These are phyloP conservation scores for Myripristis murdjan DNA, from an alignment of 2,797 vertebrate genomes.

Conservation along the genomic window DNA sequence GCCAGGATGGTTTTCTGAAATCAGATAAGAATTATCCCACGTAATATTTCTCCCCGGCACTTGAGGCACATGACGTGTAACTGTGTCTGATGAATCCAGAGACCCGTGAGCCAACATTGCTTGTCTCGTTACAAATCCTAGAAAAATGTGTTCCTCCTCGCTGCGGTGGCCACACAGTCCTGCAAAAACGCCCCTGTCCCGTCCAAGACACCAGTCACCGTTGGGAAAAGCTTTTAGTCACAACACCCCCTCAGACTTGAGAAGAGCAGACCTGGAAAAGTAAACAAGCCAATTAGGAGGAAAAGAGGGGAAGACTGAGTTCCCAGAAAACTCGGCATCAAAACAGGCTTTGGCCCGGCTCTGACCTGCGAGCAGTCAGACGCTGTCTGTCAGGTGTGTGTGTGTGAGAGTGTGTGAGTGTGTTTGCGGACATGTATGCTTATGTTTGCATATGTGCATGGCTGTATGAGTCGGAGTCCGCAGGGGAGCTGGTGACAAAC, in stretches of 20 bases:
- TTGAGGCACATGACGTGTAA: neutral
- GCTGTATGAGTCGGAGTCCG: constrained; percentile 16
- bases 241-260: constrained; percentile 13
- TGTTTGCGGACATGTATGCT: constrained; percentile 24
- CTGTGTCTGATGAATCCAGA: constrained; percentile 13
- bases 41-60: too few species aligned
- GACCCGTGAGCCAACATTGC: neutral
- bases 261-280: constrained; percentile 60
- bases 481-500: constrained; percentile 24
- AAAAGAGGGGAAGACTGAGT: constrained; percentile 27
- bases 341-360: constrained; percentile 48
- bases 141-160: constrained; percentile 27
- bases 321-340: constrained; percentile 69
- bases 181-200: constrained; percentile 36
- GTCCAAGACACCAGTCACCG: constrained; percentile 53
- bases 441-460: constrained; percentile 32
- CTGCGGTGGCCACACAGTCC: constrained; percentile 8
- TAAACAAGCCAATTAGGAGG: constrained; percentile 62
- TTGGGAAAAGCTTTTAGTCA: constrained; percentile 58
- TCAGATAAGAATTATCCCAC: too few species aligned
- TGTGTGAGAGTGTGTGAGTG: constrained; percentile 35
- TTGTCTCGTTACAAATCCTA: constrained; percentile 14
- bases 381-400: constrained; percentile 24
- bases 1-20: too few species aligned
- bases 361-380: constrained; percentile 53